Evolutionary conservation across 2,888 invertebrate genomes (phyloP), one percentile per base, ranked within the genome.

Genomic region (Lacanobia oleracea): DNA sequence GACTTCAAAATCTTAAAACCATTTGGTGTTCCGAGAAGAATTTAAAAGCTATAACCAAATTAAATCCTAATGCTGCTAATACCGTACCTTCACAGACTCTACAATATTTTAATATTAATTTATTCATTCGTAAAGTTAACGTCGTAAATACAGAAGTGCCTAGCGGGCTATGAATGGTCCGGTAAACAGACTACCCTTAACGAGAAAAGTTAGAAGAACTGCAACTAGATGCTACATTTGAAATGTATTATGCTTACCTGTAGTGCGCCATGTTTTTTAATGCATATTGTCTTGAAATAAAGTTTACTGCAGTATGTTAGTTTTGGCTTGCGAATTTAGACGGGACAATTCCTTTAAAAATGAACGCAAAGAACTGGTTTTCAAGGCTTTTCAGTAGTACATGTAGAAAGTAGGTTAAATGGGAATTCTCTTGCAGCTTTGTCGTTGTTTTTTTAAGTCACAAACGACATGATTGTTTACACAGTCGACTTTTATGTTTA

Each of bases 141-240:
- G 66, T 81, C 79, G 84, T 85, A 86, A 86, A 81, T 79, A 85
- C 69, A 59, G 62, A 79, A 87, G 79, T 80, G 82, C 79, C 79
- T 79, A 82, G 72, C 79, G 51, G 67, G 73, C 77, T 76, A 67
- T 79, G 84, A 86, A 81, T 88, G 83, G 85, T 83, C 81, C 81
- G 72, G 87, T 87, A 87, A 89, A 86, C 84, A 88, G 75, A 83
- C 84, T 87, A 66, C 75, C 83, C 74, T 86, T 92, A 92, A 92
- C 90, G 90, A 92, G 92, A 92, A 92, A 92, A 92, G 89, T 91
- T 92, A 67, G 66, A 82, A 88, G 77, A 86, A 88, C 82, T 85
- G 63, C 67, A 77, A 23, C 64, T 56, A 50, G 64, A 64, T 50
- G 67, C 68, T 65, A 73, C 69, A 67, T 70, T 85, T 82, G 73